Conservation (phyloP, 2,888 invertebrate genomes). For the Philereme vetulata region DNA sequence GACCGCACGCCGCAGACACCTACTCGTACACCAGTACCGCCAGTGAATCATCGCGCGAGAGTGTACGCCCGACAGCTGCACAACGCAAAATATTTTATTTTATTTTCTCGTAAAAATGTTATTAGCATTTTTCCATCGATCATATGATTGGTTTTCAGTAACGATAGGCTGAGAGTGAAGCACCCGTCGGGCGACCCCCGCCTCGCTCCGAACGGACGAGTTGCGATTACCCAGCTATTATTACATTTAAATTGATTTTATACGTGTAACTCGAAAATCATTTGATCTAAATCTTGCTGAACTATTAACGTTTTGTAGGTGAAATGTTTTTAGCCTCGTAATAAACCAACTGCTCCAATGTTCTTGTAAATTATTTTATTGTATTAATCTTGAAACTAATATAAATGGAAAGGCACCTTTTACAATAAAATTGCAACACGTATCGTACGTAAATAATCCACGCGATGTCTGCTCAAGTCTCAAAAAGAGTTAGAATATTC, state of each 20-base stretch:
- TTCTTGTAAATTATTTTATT: no score
- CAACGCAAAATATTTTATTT: neutral
- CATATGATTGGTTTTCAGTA: neutral
- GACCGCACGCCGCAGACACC: neutral
- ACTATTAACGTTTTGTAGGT: conserved; percentile 1
- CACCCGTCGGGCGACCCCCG: no score
- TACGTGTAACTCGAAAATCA: neutral
- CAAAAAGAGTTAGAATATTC: no score
- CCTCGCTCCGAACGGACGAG: no score
- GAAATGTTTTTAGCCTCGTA: conserved; percentile 3
- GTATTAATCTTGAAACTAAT: no score
- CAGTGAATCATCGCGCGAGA: neutral
- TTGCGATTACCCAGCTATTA: neutral
- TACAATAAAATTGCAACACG: no score
- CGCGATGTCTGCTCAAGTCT: no score
- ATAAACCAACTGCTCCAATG: neutral
- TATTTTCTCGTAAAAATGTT: conserved; percentile 1
- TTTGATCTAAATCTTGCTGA: conserved; percentile 2
- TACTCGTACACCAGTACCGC: neutral
- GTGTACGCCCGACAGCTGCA: neutral
- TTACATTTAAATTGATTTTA: conserved; percentile 6
- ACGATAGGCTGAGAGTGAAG: no score
- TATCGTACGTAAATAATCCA: no score
- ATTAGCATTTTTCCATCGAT: neutral
- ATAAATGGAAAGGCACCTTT: no score